Evolutionary conservation across 2,888 invertebrate genomes (phyloP).

Genomic region (Eustalomyia histrio): DNA sequence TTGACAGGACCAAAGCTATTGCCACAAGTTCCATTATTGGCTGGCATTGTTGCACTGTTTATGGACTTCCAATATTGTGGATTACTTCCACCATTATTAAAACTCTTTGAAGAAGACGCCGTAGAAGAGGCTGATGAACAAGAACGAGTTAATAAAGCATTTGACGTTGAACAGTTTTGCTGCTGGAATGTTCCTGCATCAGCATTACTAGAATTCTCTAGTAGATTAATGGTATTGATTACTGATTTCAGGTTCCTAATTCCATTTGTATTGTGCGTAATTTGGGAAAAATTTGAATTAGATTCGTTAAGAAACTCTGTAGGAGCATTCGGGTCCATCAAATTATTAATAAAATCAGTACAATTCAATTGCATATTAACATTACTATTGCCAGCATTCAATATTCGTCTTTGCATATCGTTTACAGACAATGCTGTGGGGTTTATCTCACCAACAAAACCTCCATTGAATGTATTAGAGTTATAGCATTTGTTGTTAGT

Average conservation of each 20-base stretch:
- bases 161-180: slow-evolving; percentile 32
- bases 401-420: slow-evolving; percentile 39
- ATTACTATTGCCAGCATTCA: slow-evolving; percentile 25
- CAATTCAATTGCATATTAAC: slow-evolving; percentile 45
- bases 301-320: slow-evolving; percentile 44
- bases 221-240: slow-evolving; percentile 32
- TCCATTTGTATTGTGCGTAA: slow-evolving; percentile 25
- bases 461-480: slow-evolving; percentile 34
- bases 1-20: slow-evolving; percentile 33
- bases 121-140: slow-evolving; percentile 85
- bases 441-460: slow-evolving; percentile 37
- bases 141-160: slow-evolving; percentile 78
- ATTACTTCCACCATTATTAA: slow-evolving; percentile 32
- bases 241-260: slow-evolving; percentile 55
- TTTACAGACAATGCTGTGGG: slow-evolving; percentile 21
- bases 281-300: slow-evolving; percentile 42
- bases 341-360: slow-evolving; percentile 50
- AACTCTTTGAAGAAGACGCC: slow-evolving; percentile 75
- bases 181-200: slow-evolving; percentile 17
- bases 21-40: slow-evolving; percentile 17
- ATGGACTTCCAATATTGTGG: slow-evolving; percentile 44
- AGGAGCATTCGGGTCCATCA: slow-evolving; percentile 36
- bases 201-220: slow-evolving; percentile 43
- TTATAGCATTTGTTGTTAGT: slow-evolving; percentile 41
- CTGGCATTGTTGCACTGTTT: slow-evolving; percentile 80